Percentiles rank a stretch among this genome's conserved stretches.
Evolutionary conservation across 2,888 invertebrate species (phyloP).

Genomic region (Eupithecia insigniata): DNA sequence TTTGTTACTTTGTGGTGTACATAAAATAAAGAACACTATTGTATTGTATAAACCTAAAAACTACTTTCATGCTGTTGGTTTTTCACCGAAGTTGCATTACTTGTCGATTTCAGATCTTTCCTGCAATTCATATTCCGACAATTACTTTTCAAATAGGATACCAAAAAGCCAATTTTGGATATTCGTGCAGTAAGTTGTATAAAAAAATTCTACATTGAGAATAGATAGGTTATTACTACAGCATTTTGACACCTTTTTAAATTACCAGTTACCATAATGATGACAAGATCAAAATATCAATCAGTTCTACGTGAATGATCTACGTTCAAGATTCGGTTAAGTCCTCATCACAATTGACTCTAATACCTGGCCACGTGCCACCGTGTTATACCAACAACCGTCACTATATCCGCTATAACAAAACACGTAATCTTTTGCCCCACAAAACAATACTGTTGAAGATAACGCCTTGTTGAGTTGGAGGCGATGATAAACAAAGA

Average conservation of each 20-base stretch:
- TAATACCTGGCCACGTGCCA: slow-evolving; percentile 9
- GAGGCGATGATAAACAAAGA: slow-evolving; percentile 71
- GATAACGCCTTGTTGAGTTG: neutral
- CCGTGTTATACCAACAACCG: slow-evolving; percentile 12
- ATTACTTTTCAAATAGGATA: too few species aligned
- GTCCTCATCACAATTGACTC: neutral
- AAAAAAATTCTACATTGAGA: too few species aligned
- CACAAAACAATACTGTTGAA: slow-evolving; percentile 3
- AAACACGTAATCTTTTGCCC: slow-evolving; percentile 13
- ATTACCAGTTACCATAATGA: neutral
- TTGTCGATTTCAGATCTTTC: too few species aligned
- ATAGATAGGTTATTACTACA: neutral
- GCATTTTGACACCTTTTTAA: neutral
- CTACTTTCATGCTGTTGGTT: too few species aligned
- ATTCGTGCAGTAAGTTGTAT: too few species aligned
- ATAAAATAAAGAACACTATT: too few species aligned
- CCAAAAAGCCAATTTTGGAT: too few species aligned
- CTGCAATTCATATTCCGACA: too few species aligned
- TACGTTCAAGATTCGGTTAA: neutral
- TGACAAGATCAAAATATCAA: neutral
- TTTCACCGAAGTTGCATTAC: too few species aligned
- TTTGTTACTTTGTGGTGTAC: too few species aligned
- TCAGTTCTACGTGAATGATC: neutral
- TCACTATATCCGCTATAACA: slow-evolving; percentile 20
- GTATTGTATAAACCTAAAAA: too few species aligned